Base-by-base conservation (phyloP, 2,888 invertebrate species). In the Trypoxylon attenuatum region DNA sequence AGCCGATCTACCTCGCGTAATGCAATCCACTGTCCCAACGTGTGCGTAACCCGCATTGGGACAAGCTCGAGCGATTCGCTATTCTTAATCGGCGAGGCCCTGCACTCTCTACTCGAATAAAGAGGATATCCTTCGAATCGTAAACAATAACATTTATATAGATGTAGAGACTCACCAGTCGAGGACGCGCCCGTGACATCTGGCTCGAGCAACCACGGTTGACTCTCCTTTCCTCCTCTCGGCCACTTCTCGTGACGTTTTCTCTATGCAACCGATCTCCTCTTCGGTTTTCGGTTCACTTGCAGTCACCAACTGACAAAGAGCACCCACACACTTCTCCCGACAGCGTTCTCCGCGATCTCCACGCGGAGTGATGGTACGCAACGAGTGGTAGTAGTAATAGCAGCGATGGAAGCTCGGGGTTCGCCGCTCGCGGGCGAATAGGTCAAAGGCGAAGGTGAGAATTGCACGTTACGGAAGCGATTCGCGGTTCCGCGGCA, bases 221-320 rank as follows among this genome's bases (percentile, higher is more conserved):
- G 16, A 4, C 18, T 16, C 3, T n/a, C n/a, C n/a, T n/a, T n/a
- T n/a, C n/a, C 46, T 41, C 58, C 43, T 13, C 45, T 13, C 13
- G 23, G 18, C 8, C 47, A 29, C n/a, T 29, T 25, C 29, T 19
- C n/a, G n/a, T 29, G 63, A 1, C 16, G 6, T 10, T 18, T 13
- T 29, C 8, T 23, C 10, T 16, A 18, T 5, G 1, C 19, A 1
- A 13, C 18, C 41, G 53, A 27, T 49, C 21, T 23, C 42, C 13
- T 29, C 21, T 29, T 4, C 13, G 50, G 27, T 58, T 55, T 67
- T 45, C 51, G 43, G 50, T 56, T 60, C 70, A 69, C 74, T 67
- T 59, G 51, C 29, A 70, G 74, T 70, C 74, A 74, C 69, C 64
- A 75, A 73, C 73, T 65, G 73, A 75, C 67, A 76, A 64, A n/a